A percentile compares a stretch with the other conserved stretches of the same genome.
Evolutionary conservation across 2,888 invertebrate species (phyloP).

Genomic region (Griposia aprilina): DNA sequence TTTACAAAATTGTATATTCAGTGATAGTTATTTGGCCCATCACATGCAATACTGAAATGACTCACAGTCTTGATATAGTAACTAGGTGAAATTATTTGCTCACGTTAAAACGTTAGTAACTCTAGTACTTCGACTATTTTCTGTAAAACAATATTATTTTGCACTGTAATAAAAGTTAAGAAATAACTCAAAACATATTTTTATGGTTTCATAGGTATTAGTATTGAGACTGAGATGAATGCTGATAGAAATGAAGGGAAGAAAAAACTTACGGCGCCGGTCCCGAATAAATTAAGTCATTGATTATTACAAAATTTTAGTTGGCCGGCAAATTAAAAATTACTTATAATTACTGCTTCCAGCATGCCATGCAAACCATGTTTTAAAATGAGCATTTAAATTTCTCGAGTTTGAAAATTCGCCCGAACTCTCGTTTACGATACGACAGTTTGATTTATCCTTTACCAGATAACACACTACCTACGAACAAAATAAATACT

Average conservation of each 20-base stretch:
- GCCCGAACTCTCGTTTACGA: background rate
- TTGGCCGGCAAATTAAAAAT: background rate
- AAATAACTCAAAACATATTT: background rate
- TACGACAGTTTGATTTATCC: background rate
- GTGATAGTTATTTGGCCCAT: constrained; percentile 51
- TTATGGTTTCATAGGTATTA: background rate
- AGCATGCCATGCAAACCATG: constrained; percentile 3
- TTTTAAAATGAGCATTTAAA: background rate
- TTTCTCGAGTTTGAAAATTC: background rate
- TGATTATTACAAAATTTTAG: too few species aligned
- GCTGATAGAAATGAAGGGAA: background rate
- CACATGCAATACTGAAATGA: constrained; percentile 36
- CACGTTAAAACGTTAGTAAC: background rate
- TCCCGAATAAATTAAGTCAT: background rate
- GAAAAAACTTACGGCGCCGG: background rate
- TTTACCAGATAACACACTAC: background rate
- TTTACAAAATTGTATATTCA: constrained; percentile 49
- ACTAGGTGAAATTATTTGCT: constrained; percentile 14
- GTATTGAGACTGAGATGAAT: background rate
- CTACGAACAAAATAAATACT: background rate
- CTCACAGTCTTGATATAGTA: constrained; percentile 45
- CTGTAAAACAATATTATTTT: constrained; percentile 4
- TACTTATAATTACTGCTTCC: background rate
- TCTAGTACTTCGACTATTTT: background rate
- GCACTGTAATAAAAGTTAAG: constrained; percentile 10